phyloP scores from a whole-genome alignment of 1,140 invertebrate genomes.

The Drosophila ficusphila region DNA sequence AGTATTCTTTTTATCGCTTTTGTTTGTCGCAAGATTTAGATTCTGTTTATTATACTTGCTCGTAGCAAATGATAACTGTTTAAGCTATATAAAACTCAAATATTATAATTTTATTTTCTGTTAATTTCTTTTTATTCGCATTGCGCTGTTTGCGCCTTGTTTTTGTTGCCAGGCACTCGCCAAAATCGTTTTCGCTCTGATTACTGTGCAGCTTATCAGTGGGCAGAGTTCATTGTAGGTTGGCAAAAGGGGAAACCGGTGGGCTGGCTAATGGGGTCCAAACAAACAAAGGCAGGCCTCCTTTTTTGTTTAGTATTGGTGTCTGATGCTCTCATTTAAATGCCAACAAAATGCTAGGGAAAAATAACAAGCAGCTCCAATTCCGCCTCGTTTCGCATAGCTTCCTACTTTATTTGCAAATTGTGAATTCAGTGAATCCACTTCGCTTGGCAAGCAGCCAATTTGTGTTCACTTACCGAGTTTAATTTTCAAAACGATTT shows the following conservation, averaged over 20 bases:
- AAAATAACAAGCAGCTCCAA: slow-evolving; percentile 18
- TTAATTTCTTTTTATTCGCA: neutral
- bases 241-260: neutral
- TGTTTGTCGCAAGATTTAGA: slow-evolving; percentile 36
- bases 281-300: slow-evolving; percentile 53
- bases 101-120: slow-evolving; percentile 2
- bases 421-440: slow-evolving; percentile 33
- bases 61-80: slow-evolving; percentile 6
- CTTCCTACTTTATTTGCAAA: slow-evolving; percentile 37
- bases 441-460: slow-evolving; percentile 25
- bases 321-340: slow-evolving; percentile 13
- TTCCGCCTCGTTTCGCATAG: slow-evolving; percentile 11
- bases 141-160: slow-evolving; percentile 1
- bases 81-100: neutral
- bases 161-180: slow-evolving; percentile 49
- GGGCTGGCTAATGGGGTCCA: neutral
- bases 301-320: slow-evolving; percentile 50
- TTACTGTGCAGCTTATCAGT: slow-evolving; percentile 49
- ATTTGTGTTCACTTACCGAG: slow-evolving; percentile 17
- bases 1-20: slow-evolving; percentile 39
- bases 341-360: slow-evolving; percentile 7
- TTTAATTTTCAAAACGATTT: slow-evolving; percentile 25
- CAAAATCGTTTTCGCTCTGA: slow-evolving; percentile 13
- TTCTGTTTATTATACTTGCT: slow-evolving; percentile 15
- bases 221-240: slow-evolving; percentile 30